phyloP scores from a whole-genome alignment of 2,113 vertebrate genomes.

The Siniperca knerii region DNA sequence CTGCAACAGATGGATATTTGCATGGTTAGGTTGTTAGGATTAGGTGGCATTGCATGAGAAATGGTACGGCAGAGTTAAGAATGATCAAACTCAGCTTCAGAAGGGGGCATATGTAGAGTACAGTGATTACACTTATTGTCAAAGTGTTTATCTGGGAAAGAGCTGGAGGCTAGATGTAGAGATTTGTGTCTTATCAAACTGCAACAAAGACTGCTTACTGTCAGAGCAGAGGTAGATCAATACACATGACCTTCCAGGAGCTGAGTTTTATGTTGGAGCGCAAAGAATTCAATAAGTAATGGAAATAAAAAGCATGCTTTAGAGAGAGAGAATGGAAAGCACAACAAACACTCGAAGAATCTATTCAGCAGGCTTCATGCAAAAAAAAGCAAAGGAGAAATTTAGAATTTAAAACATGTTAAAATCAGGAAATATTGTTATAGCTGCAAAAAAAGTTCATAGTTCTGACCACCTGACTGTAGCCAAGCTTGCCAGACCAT shows the following conservation, averaged over 20 bases:
- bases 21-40: slow-evolving; percentile 66
- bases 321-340: slow-evolving; percentile 27
- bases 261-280: slow-evolving; percentile 51
- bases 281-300: slow-evolving; percentile 13
- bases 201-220: slow-evolving; percentile 33
- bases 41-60: slow-evolving; percentile 35
- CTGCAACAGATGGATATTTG: slow-evolving; percentile 87
- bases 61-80: slow-evolving; percentile 13
- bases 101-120: slow-evolving; percentile 11
- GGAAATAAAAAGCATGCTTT: slow-evolving; percentile 57
- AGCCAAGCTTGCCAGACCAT: background rate
- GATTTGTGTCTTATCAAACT: slow-evolving; percentile 53
- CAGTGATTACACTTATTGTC: slow-evolving; percentile 22
- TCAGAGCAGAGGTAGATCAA: slow-evolving; percentile 41
- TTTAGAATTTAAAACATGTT: background rate
- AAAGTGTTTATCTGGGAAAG: slow-evolving; percentile 3
- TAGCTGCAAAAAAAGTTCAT: background rate
- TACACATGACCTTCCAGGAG: slow-evolving; percentile 47
- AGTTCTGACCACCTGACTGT: background rate
- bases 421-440: background rate
- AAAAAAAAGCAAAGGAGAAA: slow-evolving; percentile 12
- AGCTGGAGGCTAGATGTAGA: slow-evolving; percentile 23
- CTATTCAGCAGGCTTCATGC: slow-evolving; percentile 30
- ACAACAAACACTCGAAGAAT: slow-evolving; percentile 23
- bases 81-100: slow-evolving; percentile 49